A percentile compares a stretch with the other conserved stretches of the same genome.
These are phyloP conservation scores for Drosophila macrothrix DNA, from an alignment of 2,888 invertebrate genomes.

Conservation along the genomic window DNA sequence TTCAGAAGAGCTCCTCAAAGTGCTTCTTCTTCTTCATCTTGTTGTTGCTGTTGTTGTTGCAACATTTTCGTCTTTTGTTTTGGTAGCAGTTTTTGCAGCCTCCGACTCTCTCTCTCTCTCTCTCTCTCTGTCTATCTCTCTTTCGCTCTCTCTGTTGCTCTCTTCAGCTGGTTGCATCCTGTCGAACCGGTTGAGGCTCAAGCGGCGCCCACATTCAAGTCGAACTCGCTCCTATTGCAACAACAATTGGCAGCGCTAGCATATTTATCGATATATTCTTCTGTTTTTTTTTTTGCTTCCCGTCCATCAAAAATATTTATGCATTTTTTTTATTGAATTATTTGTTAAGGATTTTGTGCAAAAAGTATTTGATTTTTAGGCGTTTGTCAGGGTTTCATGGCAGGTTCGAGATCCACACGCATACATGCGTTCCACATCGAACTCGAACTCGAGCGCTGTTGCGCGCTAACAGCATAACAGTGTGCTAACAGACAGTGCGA, in stretches of 20 bases:
- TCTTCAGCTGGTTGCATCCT: conserved; percentile 57
- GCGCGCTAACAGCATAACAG: conserved; percentile 20
- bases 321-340: neutral
- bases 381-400: neutral
- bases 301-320: conserved; percentile 8
- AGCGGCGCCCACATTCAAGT: conserved; percentile 37
- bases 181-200: conserved; percentile 66
- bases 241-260: neutral
- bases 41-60: conserved; percentile 44
- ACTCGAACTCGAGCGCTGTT: conserved; percentile 34
- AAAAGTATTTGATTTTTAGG: neutral
- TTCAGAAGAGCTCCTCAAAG: conserved; percentile 16
- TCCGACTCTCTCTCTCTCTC: conserved; percentile 6
- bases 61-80: conserved; percentile 65
- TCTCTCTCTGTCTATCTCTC: neutral
- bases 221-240: conserved; percentile 14
- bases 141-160: neutral
- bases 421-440: conserved; percentile 53
- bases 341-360: neutral
- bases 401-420: conserved; percentile 49
- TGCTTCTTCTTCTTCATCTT: conserved; percentile 47
- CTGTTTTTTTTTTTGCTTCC: neutral
- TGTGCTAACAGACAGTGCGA: conserved; percentile 29
- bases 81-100: conserved; percentile 54
- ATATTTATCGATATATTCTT: neutral